Conservation (phyloP, 1,140 invertebrate genomes). For the Apocrypta bakeri region DNA sequence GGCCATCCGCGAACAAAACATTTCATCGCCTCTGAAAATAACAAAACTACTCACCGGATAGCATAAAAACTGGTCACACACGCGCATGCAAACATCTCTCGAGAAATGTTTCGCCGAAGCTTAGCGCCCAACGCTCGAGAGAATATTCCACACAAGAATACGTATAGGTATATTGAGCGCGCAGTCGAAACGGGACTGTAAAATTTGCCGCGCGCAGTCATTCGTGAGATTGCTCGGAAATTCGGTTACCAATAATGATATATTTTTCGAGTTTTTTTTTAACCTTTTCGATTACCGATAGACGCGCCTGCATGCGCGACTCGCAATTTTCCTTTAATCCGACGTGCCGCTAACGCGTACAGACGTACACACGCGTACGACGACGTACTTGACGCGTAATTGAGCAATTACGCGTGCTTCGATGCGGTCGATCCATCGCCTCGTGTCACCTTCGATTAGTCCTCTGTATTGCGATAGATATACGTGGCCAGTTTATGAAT, state of each 20-base stretch:
- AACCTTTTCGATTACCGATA: background rate
- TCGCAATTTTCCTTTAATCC: constrained; percentile 22
- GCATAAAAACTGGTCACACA: too few relatives aligned
- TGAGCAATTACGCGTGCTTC: constrained; percentile 16
- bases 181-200: background rate
- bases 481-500: too few relatives aligned
- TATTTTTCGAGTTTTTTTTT: too few relatives aligned
- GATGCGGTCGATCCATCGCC: background rate
- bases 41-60: too few relatives aligned
- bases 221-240: constrained; percentile 12
- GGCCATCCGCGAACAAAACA: too few relatives aligned
- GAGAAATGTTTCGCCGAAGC: background rate
- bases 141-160: background rate
- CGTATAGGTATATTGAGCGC: too few relatives aligned
- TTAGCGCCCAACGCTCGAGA: background rate
- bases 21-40: too few relatives aligned
- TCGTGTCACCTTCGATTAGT: too few relatives aligned
- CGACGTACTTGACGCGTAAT: background rate
- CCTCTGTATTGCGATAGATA: background rate
- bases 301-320: too few relatives aligned
- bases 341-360: background rate
- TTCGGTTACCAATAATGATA: constrained; percentile 5
- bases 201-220: constrained; percentile 15
- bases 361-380: background rate
- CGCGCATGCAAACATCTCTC: too few relatives aligned